phyloP scores from a whole-genome alignment of 1,140 invertebrate species.

The honey bee (Apis mellifera) region Amel_HAv3.1 CM009936.2:11081001-11081500 shows the following conservation, averaged over 20 bases:
- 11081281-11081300: background rate
- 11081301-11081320: background rate
- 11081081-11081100: background rate
- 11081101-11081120: background rate
- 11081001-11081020: background rate
- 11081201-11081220: background rate
- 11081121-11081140: background rate
- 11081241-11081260: no score
- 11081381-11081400: background rate
- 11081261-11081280: no score
- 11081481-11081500: no score
- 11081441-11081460: no score
- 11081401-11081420: no score
- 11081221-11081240: no score
- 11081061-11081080: conserved; percentile 7
- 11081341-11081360: background rate
- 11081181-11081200: background rate
- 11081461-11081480: no score
- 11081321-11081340: background rate
- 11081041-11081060: background rate
- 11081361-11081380: background rate
- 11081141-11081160: background rate
- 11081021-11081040: background rate
- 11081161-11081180: background rate
- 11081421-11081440: no score